Evolutionary conservation across 2,888 invertebrate species (phyloP).

Genomic region (Molanna angustata): DNA sequence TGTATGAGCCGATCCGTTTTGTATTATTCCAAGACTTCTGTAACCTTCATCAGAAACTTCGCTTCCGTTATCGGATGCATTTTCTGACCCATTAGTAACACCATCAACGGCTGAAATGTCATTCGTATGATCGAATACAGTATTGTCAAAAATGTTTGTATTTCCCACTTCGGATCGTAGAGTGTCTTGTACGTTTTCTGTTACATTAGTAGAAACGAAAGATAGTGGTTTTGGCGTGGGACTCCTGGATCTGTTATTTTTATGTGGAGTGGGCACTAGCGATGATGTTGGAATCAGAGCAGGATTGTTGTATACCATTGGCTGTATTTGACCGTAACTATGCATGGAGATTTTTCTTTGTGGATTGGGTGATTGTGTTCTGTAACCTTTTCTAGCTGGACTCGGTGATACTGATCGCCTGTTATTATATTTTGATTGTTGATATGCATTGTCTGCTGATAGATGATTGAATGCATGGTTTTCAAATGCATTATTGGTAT

Average conservation of each 20-base stretch:
- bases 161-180: slow-evolving; percentile 31
- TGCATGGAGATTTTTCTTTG: slow-evolving; percentile 19
- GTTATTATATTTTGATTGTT: slow-evolving; percentile 25
- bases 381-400: slow-evolving; percentile 24
- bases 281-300: slow-evolving; percentile 44
- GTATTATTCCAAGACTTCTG: slow-evolving; percentile 71
- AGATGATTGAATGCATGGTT: slow-evolving; percentile 30
- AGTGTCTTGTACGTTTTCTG: slow-evolving; percentile 35
- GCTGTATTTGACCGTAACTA: neutral
- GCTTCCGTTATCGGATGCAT: slow-evolving; percentile 75
- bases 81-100: slow-evolving; percentile 45
- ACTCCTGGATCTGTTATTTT: slow-evolving; percentile 45
- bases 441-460: slow-evolving; percentile 28
- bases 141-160: slow-evolving; percentile 30
- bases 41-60: slow-evolving; percentile 86
- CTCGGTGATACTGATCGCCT: slow-evolving; percentile 40
- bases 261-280: slow-evolving; percentile 52
- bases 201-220: slow-evolving; percentile 23
- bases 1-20: slow-evolving; percentile 51
- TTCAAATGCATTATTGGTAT: slow-evolving; percentile 29
- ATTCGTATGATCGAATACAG: slow-evolving; percentile 21
- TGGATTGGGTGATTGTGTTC: slow-evolving; percentile 26
- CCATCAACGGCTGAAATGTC: slow-evolving; percentile 35
- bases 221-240: slow-evolving; percentile 30
- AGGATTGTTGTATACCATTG: slow-evolving; percentile 19